Evolutionary conservation across 2,113 vertebrate genomes (phyloP).

Genomic region (Rafetus swinhoei): DNA sequence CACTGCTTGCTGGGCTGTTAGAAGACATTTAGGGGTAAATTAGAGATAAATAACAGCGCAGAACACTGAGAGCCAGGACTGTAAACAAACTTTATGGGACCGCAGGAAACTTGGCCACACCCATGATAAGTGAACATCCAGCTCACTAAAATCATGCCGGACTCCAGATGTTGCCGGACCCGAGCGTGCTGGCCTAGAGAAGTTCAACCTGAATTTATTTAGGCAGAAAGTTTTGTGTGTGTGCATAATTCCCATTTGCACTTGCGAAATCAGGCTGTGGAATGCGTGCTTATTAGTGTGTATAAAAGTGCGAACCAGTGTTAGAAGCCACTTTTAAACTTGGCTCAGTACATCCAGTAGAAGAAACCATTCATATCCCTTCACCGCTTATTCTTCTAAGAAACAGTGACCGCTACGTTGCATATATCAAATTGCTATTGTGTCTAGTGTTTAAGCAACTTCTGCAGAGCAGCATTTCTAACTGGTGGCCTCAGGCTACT

Average conservation of each 20-base stretch:
- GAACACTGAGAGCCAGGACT: too few relatives aligned
- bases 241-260: not conserved
- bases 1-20: too few relatives aligned
- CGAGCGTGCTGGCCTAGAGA: too few relatives aligned
- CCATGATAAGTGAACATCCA: too few relatives aligned
- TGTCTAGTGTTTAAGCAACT: not conserved
- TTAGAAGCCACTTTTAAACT: not conserved
- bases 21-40: too few relatives aligned
- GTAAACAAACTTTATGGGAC: too few relatives aligned
- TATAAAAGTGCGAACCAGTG: not conserved
- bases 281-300: not conserved
- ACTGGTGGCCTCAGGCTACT: fast-evolving
- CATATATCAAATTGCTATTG: not conserved
- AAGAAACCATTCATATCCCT: not conserved
- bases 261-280: not conserved
- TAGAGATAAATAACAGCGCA: too few relatives aligned
- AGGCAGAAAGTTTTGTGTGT: not conserved
- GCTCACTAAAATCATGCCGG: too few relatives aligned
- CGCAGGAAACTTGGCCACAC: too few relatives aligned
- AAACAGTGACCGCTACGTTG: not conserved
- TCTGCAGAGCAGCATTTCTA: not conserved
- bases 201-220: not conserved
- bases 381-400: not conserved
- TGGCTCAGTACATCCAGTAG: not conserved
- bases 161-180: too few relatives aligned